These are phyloP conservation scores for Drosophila anomelani DNA, from an alignment of 2,888 invertebrate species.

Conservation along the genomic window DNA sequence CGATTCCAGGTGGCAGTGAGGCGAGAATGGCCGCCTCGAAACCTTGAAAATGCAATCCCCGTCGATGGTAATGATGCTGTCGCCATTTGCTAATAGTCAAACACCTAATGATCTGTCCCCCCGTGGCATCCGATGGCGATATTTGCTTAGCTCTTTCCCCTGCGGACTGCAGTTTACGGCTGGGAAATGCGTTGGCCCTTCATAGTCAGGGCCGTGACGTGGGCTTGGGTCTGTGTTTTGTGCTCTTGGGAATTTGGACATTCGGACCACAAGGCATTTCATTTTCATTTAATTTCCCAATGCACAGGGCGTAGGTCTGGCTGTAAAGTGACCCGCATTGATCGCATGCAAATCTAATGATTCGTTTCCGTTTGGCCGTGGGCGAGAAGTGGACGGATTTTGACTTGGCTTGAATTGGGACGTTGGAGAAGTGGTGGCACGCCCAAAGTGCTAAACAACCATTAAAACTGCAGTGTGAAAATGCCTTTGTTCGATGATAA, in stretches of 20 bases:
- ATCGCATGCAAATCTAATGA: constrained; percentile 45
- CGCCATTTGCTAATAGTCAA: constrained; percentile 38
- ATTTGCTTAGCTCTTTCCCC: constrained; percentile 19
- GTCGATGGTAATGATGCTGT: constrained; percentile 37
- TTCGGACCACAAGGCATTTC: constrained; percentile 1
- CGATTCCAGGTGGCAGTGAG: constrained; percentile 28
- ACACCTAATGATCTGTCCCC: constrained; percentile 63
- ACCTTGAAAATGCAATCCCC: constrained; percentile 65
- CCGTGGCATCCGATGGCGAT: constrained; percentile 5
- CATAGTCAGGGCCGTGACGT: constrained; percentile 55
- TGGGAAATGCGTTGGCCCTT: constrained; percentile 54
- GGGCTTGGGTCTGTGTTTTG: constrained; percentile 26
- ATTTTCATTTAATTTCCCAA: constrained; percentile 56
- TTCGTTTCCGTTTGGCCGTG: constrained; percentile 41
- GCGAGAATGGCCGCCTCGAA: constrained; percentile 41
- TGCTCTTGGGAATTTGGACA: constrained; percentile 11
- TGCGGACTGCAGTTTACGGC: constrained; percentile 45
- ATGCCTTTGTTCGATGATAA: constrained; percentile 30
- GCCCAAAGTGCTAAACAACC: constrained; percentile 38
- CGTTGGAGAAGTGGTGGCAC: constrained; percentile 28
- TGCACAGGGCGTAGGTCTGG: constrained; percentile 53
- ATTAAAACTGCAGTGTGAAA: constrained; percentile 49
- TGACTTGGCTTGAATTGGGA: not conserved
- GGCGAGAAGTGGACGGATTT: constrained; percentile 19
- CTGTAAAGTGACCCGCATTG: constrained; percentile 17